Base-by-base conservation (phyloP, 92 coral and sea anemone genomes). In the Parazoanthus swiftii region DNA sequence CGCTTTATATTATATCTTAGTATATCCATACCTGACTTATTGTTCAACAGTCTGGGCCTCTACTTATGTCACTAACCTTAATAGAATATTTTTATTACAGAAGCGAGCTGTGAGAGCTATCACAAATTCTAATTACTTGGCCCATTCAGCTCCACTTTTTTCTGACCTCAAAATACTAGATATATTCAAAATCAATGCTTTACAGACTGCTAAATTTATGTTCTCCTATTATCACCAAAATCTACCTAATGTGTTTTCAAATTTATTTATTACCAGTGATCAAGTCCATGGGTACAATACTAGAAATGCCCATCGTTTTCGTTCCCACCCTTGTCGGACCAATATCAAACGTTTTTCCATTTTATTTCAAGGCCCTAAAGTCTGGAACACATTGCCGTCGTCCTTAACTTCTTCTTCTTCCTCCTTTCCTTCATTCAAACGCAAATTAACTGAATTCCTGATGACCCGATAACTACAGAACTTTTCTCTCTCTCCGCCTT, bases 71-170 rank as follows among this genome's bases (percentile, higher is more conserved):
- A 29, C 89, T 67, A 89, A 83, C 68, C 78, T 75, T 73, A 89
- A 89, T 68, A 84, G 89, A 84, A 89, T 89, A 86, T 76, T 74
- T 86, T 75, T 48, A 25, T 58, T 89, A 33, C 92, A 90, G 76
- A 90, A 90, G 56, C 86, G 89, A 42, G 89, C 79, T 80, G 88
- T 90, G 92, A 85, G 90, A 86, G 85, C 92, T 54, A 86, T 90
- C 39, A 75, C 81, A 23, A 85, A 85, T 58, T 85, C 89, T 25
- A 74, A 89, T 76, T 89, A 85, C 66, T 76, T 33, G 37, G 86
- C 89, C 36, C 92, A 85, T 43, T 85, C 92, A 76, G 89, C 89
- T 56, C 89, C 92, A 42, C 76, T 86, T 39, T 82, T 91, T 50
- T 21, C 56, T 29, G 77, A 77, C 46, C 65, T 91, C 58, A 79